Evolutionary conservation across 2,888 invertebrate genomes (phyloP).

Genomic region (Troides aeacus): DNA sequence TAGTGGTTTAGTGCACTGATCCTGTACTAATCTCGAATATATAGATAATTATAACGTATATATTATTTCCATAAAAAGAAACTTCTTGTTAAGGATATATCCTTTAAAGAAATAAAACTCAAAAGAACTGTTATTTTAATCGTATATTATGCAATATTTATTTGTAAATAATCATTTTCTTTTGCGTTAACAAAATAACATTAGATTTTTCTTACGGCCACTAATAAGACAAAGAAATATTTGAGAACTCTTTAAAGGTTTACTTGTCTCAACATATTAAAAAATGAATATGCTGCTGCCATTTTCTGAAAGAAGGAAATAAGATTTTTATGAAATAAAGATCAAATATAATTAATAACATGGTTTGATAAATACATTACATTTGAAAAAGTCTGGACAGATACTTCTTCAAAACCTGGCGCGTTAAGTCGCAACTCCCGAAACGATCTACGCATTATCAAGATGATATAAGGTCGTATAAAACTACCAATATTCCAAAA

Average conservation of each 20-base stretch:
- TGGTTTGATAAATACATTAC: conserved; percentile 42
- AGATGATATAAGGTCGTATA: conserved; percentile 55
- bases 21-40: too few relatives aligned
- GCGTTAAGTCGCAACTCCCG: conserved; percentile 52
- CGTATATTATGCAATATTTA: neutral
- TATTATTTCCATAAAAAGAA: too few relatives aligned
- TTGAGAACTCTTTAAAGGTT: conserved; percentile 13
- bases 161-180: neutral
- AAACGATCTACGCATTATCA: conserved; percentile 59
- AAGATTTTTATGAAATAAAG: neutral
- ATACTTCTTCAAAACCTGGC: conserved; percentile 57
- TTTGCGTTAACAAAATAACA: neutral
- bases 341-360: neutral
- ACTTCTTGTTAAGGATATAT: too few relatives aligned
- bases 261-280: conserved; percentile 59
- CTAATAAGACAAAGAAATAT: neutral
- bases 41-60: too few relatives aligned
- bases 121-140: too few relatives aligned
- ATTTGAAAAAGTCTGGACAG: conserved; percentile 58
- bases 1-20: neutral
- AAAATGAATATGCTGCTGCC: conserved; percentile 56
- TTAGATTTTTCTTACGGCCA: neutral
- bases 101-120: too few relatives aligned
- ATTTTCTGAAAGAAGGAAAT: conserved; percentile 54
- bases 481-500: conserved; percentile 58